Conservation (phyloP, 2,797 vertebrate species). For the Urocyon cinereoargenteus region DNA sequence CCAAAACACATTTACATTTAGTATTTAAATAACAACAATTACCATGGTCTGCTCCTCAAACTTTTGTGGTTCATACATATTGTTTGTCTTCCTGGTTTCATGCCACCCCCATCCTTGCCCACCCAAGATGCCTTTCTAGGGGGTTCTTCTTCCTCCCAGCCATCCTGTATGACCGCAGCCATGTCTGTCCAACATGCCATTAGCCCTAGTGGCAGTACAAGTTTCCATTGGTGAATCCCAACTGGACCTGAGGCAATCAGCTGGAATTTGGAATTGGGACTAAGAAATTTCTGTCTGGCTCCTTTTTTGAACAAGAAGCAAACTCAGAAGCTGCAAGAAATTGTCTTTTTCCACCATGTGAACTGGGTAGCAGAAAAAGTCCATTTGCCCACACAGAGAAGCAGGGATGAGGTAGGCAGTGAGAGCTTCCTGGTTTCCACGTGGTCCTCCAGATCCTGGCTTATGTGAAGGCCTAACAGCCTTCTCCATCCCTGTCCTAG, state of each 20-base stretch:
- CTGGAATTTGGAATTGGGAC: not conserved
- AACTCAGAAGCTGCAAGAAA: not conserved
- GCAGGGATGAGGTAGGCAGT: not conserved
- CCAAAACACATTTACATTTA: not conserved
- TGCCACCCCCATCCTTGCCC: not conserved
- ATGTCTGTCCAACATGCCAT: not conserved
- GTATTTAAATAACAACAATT: not conserved
- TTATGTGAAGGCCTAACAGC: fast-evolving
- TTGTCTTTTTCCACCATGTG: not conserved
- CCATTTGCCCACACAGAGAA: not conserved
- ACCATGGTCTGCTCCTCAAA: not conserved
- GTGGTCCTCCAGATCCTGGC: not conserved
- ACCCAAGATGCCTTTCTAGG: not conserved
- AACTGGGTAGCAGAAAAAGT: not conserved
- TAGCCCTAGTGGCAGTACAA: no score
- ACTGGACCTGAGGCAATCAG: not conserved
- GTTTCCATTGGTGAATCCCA: not conserved
- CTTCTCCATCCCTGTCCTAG: not conserved
- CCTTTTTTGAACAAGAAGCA: not conserved
- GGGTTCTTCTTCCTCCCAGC: not conserved
- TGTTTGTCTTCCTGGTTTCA: not conserved
- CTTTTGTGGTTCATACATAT: not conserved
- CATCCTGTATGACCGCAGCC: not conserved
- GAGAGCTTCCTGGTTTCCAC: not conserved
- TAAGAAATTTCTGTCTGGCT: not conserved